These are phyloP conservation scores for Phrynosoma blainvillii DNA, from an alignment of 2,113 vertebrate genomes.

Conservation along the genomic window DNA sequence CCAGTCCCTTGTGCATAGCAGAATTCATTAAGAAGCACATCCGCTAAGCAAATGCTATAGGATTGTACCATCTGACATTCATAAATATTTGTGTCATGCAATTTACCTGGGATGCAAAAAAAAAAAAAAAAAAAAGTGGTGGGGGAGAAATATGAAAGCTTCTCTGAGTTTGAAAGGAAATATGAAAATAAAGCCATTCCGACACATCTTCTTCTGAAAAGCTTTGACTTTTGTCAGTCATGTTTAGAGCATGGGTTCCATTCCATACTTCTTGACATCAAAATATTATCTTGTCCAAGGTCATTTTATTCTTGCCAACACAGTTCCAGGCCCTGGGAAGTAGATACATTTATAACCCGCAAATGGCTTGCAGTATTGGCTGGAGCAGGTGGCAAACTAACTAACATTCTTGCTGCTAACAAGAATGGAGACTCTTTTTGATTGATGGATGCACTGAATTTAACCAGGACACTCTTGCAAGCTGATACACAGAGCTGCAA, in stretches of 20 bases:
- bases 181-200: slow-evolving; percentile 56
- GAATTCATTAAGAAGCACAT: slow-evolving; percentile 65
- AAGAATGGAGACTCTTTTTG: slow-evolving; percentile 34
- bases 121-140: neutral
- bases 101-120: slow-evolving; percentile 45
- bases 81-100: slow-evolving; percentile 58
- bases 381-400: slow-evolving; percentile 53
- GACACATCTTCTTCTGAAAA: neutral
- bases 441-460: slow-evolving; percentile 48
- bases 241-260: slow-evolving; percentile 38
- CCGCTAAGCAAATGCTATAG: slow-evolving; percentile 57
- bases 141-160: neutral
- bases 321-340: slow-evolving; percentile 25
- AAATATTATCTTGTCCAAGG: slow-evolving; percentile 62
- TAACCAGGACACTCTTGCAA: slow-evolving; percentile 12
- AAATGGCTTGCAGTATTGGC: slow-evolving; percentile 57
- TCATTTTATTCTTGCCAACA: slow-evolving; percentile 63
- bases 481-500: slow-evolving; percentile 45
- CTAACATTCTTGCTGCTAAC: slow-evolving; percentile 45
- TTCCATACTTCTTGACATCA: slow-evolving; percentile 49
- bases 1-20: slow-evolving; percentile 44
- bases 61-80: slow-evolving; percentile 45
- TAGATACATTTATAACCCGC: slow-evolving; percentile 53
- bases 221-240: slow-evolving; percentile 50
- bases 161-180: slow-evolving; percentile 21